These are phyloP conservation scores for Clarias gariepinus DNA, from an alignment of 2,113 vertebrate genomes.

Conservation along the genomic window DNA sequence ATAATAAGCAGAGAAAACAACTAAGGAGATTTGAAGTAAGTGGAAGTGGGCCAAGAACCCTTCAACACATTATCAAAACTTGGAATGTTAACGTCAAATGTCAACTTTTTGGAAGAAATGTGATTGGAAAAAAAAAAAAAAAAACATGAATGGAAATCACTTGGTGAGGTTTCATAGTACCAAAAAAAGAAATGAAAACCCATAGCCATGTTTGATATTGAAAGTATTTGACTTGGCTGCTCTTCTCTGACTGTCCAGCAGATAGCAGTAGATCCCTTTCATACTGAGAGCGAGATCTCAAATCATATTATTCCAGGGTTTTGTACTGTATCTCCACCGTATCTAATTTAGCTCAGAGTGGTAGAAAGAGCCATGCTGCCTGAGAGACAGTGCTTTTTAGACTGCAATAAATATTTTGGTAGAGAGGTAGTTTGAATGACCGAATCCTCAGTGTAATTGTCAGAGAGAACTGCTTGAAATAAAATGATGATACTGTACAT, in stretches of 20 bases:
- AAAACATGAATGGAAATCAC: too few species aligned
- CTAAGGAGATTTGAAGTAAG: too few species aligned
- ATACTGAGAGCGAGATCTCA: not conserved
- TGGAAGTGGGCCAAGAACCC: too few species aligned
- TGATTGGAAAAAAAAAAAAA: too few species aligned
- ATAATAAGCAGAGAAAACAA: not conserved
- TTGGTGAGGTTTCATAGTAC: too few species aligned
- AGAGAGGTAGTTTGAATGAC: not conserved
- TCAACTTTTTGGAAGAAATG: too few species aligned
- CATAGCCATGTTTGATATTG: too few species aligned
- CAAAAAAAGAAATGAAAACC: too few species aligned
- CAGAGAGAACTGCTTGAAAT: not conserved
- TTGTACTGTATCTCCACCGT: too few species aligned
- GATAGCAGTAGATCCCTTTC: constrained; percentile 63
- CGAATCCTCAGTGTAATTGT: not conserved
- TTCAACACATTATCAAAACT: too few species aligned
- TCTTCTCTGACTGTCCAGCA: constrained; percentile 55
- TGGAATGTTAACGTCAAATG: too few species aligned
- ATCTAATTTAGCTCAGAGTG: not conserved
- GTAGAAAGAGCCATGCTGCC: not conserved
- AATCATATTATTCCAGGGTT: constrained; percentile 61
- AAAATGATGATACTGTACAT: not conserved
- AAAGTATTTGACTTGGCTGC: not conserved
- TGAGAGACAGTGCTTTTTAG: not conserved
- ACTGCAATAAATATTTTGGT: constrained; percentile 3